phyloP scores from a whole-genome alignment of 1,140 invertebrate species.

The Drosophila hydei region DNA sequence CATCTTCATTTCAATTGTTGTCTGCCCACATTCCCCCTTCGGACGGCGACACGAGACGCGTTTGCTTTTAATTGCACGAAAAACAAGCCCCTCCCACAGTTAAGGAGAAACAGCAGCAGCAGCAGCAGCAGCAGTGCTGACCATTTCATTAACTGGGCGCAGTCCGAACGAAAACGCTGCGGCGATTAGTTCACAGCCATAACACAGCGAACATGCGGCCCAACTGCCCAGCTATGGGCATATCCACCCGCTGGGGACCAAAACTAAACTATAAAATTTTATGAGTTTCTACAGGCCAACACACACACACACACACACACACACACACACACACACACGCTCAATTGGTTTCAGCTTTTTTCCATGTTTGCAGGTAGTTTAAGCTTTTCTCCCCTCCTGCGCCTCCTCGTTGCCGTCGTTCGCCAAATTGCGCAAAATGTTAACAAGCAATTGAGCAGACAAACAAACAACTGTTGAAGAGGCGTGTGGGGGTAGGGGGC shows the following conservation, averaged over 20 bases:
- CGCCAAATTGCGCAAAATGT: slow-evolving; percentile 79
- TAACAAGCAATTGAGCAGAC: slow-evolving; percentile 82
- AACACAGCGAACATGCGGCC: slow-evolving; percentile 53
- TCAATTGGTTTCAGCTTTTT: slow-evolving; percentile 80
- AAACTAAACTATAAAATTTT: slow-evolving; percentile 77
- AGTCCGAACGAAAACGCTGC: slow-evolving; percentile 66
- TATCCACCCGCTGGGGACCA: slow-evolving; percentile 37
- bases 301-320: slow-evolving; percentile 30
- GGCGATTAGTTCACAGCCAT: slow-evolving; percentile 81
- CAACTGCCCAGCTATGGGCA: neutral
- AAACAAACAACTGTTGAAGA: slow-evolving; percentile 73
- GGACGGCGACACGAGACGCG: slow-evolving; percentile 22
- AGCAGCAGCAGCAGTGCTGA: slow-evolving; percentile 36
- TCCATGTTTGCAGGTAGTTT: slow-evolving; percentile 80
- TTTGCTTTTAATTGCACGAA: slow-evolving; percentile 64
- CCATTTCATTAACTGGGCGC: slow-evolving; percentile 77
- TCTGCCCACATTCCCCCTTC: slow-evolving; percentile 5
- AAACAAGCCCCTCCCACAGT: neutral
- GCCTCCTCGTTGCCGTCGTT: slow-evolving; percentile 19
- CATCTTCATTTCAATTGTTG: slow-evolving; percentile 46
- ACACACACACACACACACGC: slow-evolving; percentile 49
- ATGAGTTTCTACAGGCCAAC: slow-evolving; percentile 69
- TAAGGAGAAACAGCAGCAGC: slow-evolving; percentile 23
- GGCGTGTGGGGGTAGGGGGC: neutral
- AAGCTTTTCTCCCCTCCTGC: slow-evolving; percentile 28